Conservation (phyloP, 2,797 vertebrate genomes). For the Danio choprae region DNA sequence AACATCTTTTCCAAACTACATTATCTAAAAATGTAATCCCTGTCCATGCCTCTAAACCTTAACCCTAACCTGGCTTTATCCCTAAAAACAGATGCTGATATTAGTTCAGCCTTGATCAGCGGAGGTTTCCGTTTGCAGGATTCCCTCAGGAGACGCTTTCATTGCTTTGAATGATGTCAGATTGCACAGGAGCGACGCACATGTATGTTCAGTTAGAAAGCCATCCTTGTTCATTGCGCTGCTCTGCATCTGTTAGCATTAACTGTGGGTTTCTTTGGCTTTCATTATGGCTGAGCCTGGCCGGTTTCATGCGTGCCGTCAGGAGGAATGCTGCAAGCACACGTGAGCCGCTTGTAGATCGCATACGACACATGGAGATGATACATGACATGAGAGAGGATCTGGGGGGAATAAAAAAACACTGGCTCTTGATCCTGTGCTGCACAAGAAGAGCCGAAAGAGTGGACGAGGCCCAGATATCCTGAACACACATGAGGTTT, state of each 20-base stretch:
- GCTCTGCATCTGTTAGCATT: slow-evolving; percentile 56
- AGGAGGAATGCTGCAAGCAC: slow-evolving; percentile 39
- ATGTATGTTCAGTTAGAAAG: slow-evolving; percentile 6
- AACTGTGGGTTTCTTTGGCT: slow-evolving; percentile 56
- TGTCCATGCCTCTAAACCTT: too few species aligned
- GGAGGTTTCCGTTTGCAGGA: neutral
- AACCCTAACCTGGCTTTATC: too few species aligned
- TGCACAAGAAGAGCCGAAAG: neutral
- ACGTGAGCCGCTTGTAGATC: neutral
- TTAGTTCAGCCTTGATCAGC: slow-evolving; percentile 46
- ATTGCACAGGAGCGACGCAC: neutral
- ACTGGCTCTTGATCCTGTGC: slow-evolving; percentile 7
- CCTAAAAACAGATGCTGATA: slow-evolving; percentile 7
- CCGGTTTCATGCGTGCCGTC: slow-evolving; percentile 39
- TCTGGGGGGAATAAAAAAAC: neutral
- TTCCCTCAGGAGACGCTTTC: neutral
- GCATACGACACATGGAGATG: slow-evolving; percentile 7
- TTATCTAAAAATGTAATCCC: too few species aligned
- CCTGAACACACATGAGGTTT: neutral
- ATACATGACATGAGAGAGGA: slow-evolving; percentile 28
- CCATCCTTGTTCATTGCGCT: neutral
- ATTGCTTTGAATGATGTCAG: neutral
- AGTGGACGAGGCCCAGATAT: neutral
- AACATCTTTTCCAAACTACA: too few species aligned
- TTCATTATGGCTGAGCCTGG: slow-evolving; percentile 42